Evolutionary conservation across 2,113 vertebrate species (phyloP), one percentile per base, ranked within the genome.

Genomic region (Rhabdornis inornatus): DNA sequence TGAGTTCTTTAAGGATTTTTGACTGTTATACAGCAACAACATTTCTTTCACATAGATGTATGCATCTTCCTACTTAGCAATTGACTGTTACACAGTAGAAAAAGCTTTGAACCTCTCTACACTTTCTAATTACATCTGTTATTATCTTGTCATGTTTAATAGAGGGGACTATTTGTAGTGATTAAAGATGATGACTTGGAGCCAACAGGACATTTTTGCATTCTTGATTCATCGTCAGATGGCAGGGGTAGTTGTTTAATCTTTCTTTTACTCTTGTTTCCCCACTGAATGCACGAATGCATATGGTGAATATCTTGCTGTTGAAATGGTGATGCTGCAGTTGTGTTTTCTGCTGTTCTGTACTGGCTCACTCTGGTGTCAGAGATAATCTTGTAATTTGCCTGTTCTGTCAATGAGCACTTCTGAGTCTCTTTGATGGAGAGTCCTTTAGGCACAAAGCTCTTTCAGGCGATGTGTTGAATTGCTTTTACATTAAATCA

Each of bases 1-100:
- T 98, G 35, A 42, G 37, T 94, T 85, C 69, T 83, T 86, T 6
- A 44, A 90, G 52, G 59, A 8, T 65, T 82, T 93, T 61, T 94
- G 33, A 30, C 15, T 44, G 13, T 63, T 90, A 40, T 2, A 45
- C 33, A 63, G 19, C 11, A 64, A 7, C 17, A 49, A 20, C 5
- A n/a, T 33, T 78, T 90, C 6, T 81, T 87, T 74, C 44, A 21
- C 17, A 1, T 35, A 50, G 59, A 6, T 5, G 0, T 44, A 3
- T 17, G 1, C 33, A n/a, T 82, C 39, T 69, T 78, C 52, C 37
- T 84, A 5, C 24, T 61, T 83, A 77, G 64, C 30, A 59, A 19
- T 13, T 44, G 39, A 14, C 27, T 71, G 37, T 30, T 75, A 25
- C 3, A 24, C 28, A 44, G 66, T 70, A 40, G 59, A 31, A 71